Evolutionary conservation across 1,140 invertebrate species (phyloP).

Genomic region (Drosophila sp.): DNA sequence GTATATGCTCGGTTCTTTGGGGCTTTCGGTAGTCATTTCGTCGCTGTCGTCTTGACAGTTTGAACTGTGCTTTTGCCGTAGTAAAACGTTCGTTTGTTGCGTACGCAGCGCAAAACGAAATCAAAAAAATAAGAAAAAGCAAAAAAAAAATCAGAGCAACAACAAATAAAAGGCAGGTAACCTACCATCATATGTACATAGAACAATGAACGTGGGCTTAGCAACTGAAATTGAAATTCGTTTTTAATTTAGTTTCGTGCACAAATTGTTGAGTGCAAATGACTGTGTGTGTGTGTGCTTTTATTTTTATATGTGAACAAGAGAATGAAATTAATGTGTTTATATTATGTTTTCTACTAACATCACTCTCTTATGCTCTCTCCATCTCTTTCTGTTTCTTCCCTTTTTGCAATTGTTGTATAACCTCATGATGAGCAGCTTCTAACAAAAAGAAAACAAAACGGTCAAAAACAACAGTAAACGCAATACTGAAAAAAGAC

Average conservation of each 20-base stretch:
- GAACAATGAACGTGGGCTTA: slow-evolving; percentile 27
- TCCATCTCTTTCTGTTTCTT: slow-evolving; percentile 24
- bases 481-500: slow-evolving; percentile 10
- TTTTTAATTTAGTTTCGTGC: slow-evolving; percentile 67
- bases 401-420: slow-evolving; percentile 66
- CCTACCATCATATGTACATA: slow-evolving; percentile 7
- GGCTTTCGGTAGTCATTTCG: slow-evolving; percentile 43
- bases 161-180: slow-evolving; percentile 34
- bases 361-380: slow-evolving; percentile 27
- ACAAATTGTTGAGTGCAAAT: slow-evolving; percentile 19
- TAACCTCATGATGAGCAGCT: slow-evolving; percentile 55
- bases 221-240: slow-evolving; percentile 60
- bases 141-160: slow-evolving; percentile 45
- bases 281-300: not conserved
- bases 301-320: slow-evolving; percentile 8
- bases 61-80: slow-evolving; percentile 68
- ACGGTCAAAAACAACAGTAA: slow-evolving; percentile 44
- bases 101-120: slow-evolving; percentile 50
- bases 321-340: not conserved
- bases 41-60: slow-evolving; percentile 62
- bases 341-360: slow-evolving; percentile 37
- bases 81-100: slow-evolving; percentile 46
- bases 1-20: not conserved
- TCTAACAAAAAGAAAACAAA: slow-evolving; percentile 38
- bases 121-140: slow-evolving; percentile 39